Evolutionary conservation across 2,113 vertebrate genomes (phyloP).

Genomic region (Hippocampus guttulatus): DNA sequence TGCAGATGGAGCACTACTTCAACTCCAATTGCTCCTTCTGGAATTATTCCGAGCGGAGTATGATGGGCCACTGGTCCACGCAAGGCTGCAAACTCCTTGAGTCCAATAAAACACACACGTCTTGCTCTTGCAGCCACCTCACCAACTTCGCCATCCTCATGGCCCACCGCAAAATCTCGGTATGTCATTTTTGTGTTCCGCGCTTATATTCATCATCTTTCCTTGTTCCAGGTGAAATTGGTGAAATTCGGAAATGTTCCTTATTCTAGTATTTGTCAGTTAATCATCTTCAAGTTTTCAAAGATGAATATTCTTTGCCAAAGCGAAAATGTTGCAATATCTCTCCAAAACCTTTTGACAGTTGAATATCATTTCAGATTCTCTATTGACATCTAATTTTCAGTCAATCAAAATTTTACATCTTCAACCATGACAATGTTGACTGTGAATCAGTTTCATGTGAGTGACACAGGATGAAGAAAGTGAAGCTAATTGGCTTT

Average conservation of each 20-base stretch:
- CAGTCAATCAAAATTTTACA: not conserved
- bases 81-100: conserved; percentile 97
- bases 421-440: not conserved
- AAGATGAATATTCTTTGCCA: not conserved
- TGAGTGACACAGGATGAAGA: not conserved
- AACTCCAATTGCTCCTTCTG: conserved; percentile 99
- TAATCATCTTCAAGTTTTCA: not conserved
- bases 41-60: conserved; percentile 99
- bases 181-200: conserved; percentile 59
- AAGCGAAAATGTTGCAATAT: not conserved
- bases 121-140: conserved; percentile 93
- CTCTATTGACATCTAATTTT: not conserved
- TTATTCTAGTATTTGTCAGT: not conserved
- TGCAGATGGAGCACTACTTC: conserved; percentile 95
- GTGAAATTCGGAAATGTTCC: no score
- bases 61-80: conserved; percentile 99
- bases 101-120: conserved; percentile 94
- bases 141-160: conserved; percentile 99
- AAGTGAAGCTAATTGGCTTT: not conserved
- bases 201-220: not conserved
- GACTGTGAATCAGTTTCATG: not conserved
- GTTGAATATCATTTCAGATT: not conserved
- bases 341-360: not conserved
- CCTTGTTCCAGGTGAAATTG: no score
- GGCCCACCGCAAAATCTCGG: conserved; percentile 88